These are phyloP conservation scores for Chrosomus eos DNA, from an alignment of 2,797 vertebrate genomes.

Conservation along the genomic window DNA sequence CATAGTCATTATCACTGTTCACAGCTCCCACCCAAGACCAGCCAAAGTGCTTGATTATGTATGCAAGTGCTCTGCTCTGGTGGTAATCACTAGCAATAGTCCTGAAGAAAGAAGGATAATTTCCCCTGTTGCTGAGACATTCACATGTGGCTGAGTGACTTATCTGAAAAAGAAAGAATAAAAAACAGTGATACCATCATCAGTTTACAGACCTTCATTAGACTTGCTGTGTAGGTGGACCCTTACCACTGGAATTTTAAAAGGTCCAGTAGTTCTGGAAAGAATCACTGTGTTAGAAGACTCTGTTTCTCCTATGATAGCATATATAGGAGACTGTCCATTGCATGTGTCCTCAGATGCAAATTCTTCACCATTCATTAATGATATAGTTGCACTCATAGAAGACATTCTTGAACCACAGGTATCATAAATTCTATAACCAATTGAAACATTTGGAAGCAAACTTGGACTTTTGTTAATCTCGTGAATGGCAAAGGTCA, in stretches of 20 bases:
- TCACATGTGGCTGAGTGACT: slow-evolving; percentile 35
- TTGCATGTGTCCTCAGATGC: neutral
- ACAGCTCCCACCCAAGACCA: slow-evolving; percentile 81
- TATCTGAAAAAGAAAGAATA: slow-evolving; percentile 7
- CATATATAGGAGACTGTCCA: slow-evolving; percentile 43
- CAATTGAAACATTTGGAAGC: slow-evolving; percentile 61
- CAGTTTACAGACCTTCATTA: neutral
- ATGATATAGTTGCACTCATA: slow-evolving; percentile 58
- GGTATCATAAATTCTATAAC: slow-evolving; percentile 62
- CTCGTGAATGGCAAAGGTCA: slow-evolving; percentile 64
- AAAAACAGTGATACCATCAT: neutral
- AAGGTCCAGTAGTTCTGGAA: slow-evolving; percentile 55
- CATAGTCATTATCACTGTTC: slow-evolving; percentile 79
- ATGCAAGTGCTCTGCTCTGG: slow-evolving; percentile 74
- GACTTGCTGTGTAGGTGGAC: neutral
- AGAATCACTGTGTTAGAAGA: slow-evolving; percentile 56
- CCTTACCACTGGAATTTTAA: slow-evolving; percentile 51
- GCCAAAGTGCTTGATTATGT: slow-evolving; percentile 77
- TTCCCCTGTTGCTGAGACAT: slow-evolving; percentile 72
- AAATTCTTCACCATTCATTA: slow-evolving; percentile 57
- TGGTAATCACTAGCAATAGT: slow-evolving; percentile 79
- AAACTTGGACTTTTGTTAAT: slow-evolving; percentile 59
- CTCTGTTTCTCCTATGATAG: slow-evolving; percentile 58
- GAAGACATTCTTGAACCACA: slow-evolving; percentile 59
- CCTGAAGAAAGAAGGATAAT: slow-evolving; percentile 75